Percentiles rank a stretch among this genome's conserved stretches.
These are phyloP conservation scores for Sterna hirundo DNA, from an alignment of 2,113 vertebrate species.

Conservation along the genomic window DNA sequence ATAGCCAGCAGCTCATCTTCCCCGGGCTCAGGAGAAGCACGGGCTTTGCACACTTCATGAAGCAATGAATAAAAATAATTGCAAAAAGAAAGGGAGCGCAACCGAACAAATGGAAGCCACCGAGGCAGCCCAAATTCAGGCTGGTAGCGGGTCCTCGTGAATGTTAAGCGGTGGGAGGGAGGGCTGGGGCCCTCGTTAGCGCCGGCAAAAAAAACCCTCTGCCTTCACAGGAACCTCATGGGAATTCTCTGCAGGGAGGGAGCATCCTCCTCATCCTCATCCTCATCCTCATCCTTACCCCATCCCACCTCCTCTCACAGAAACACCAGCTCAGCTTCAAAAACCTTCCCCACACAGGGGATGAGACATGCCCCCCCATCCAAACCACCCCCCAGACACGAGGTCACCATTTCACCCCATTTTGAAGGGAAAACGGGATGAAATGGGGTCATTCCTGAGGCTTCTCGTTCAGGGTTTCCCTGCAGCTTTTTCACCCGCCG, in stretches of 20 bases:
- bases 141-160: neutral
- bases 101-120: neutral
- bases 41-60: neutral
- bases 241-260: neutral
- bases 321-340: neutral
- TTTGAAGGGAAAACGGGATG: neutral
- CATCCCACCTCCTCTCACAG: fast-evolving
- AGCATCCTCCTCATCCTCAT: neutral
- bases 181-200: neutral
- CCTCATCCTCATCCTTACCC: no score
- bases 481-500: neutral
- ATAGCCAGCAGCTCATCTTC: neutral
- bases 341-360: fast-evolving
- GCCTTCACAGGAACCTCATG: neutral
- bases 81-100: neutral
- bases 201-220: neutral
- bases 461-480: neutral
- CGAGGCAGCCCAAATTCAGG: neutral
- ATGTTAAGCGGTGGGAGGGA: neutral
- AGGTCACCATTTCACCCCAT: neutral
- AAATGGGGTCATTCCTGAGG: neutral
- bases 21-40: neutral
- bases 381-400: no score
- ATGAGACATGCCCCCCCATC: neutral
- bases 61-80: neutral